A percentile compares a stretch with the other conserved stretches of the same genome.
Evolutionary conservation across 2,113 vertebrate species (phyloP).

Genomic region (Amazona guildingii): DNA sequence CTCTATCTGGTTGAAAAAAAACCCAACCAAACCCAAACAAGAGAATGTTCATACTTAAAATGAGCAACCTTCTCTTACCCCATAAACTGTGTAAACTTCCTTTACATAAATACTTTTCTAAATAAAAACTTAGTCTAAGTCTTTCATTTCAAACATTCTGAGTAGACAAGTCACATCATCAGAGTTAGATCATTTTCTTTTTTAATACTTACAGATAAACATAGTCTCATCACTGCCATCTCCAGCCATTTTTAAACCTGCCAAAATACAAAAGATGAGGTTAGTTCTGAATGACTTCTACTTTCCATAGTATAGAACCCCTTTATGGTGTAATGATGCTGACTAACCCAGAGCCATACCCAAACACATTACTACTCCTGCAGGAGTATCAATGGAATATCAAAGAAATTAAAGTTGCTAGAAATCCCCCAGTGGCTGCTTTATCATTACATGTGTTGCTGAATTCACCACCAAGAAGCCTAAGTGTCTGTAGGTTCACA

Average conservation of each 20-base stretch:
- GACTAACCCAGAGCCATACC: neutral
- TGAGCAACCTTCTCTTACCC: neutral
- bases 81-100: neutral
- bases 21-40: neutral
- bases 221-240: slow-evolving; percentile 79
- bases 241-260: slow-evolving; percentile 83
- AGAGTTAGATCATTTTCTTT: neutral
- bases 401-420: neutral
- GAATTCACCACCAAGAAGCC: neutral
- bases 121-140: neutral
- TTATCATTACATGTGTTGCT: neutral
- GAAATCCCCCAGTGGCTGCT: neutral
- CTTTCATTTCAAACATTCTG: neutral
- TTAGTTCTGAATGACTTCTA: neutral
- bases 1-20: neutral
- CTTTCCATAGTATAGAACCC: neutral
- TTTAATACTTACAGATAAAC: slow-evolving; percentile 87
- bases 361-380: neutral
- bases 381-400: neutral
- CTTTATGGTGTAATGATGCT: neutral
- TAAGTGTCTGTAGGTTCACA: neutral
- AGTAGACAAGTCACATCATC: neutral
- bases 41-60: neutral
- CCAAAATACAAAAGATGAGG: slow-evolving; percentile 28
- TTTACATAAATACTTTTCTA: neutral